phyloP scores from a whole-genome alignment of 2,888 invertebrate genomes.

The Cheilosia soror region DNA sequence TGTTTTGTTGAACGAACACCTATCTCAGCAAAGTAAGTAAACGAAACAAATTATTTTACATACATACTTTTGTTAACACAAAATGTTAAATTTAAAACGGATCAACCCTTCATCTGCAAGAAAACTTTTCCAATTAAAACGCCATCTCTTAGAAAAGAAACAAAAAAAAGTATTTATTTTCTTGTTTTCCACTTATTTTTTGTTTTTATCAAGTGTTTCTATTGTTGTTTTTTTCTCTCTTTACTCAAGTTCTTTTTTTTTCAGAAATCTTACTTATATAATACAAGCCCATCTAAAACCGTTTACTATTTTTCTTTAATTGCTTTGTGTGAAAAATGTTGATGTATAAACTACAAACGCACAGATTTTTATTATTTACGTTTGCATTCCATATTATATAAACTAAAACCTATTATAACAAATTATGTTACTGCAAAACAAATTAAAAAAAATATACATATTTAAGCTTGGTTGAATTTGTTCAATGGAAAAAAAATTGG shows the following conservation, averaged over 20 bases:
- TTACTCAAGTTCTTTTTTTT: conserved; percentile 8
- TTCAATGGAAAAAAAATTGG: conserved; percentile 36
- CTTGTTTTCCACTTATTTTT: conserved; percentile 38
- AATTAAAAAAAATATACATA: conserved; percentile 17
- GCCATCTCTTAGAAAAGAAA: conserved; percentile 54
- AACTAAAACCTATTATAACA: conserved; percentile 47
- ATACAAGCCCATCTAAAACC: conserved; percentile 66
- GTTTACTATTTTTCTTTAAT: conserved; percentile 24
- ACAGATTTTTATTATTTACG: neutral
- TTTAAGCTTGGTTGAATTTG: conserved; percentile 28
- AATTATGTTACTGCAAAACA: conserved; percentile 48
- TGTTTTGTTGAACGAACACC: no score
- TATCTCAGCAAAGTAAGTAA: no score
- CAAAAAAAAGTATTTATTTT: conserved; percentile 63
- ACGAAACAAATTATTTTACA: no score
- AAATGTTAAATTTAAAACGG: no score
- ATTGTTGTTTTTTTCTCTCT: conserved; percentile 7
- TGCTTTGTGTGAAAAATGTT: conserved; percentile 58
- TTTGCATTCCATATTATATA: conserved; percentile 37
- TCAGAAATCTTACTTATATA: conserved; percentile 46
- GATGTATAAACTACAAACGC: conserved; percentile 21
- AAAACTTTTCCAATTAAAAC: conserved; percentile 1
- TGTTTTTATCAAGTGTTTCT: conserved; percentile 43
- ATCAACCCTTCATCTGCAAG: no score
- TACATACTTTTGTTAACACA: no score